Evolutionary conservation across 1,140 invertebrate species (phyloP).

Genomic region (Bursaphelenchus mucronatus): DNA sequence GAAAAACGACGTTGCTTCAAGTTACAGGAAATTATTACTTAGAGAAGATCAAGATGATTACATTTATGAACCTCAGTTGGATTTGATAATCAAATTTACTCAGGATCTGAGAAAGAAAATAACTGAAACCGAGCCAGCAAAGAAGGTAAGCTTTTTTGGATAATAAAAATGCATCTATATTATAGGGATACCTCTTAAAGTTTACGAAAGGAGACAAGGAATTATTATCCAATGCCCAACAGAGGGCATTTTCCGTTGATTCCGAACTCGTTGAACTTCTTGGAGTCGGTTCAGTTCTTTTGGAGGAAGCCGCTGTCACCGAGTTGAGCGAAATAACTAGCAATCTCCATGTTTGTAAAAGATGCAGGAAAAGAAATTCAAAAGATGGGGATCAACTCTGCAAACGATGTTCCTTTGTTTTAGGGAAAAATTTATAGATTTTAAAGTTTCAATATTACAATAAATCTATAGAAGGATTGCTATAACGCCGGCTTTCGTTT

Average conservation of each 20-base stretch:
- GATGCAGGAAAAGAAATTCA: constrained; percentile 38
- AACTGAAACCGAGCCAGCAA: constrained; percentile 25
- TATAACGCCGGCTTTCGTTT: constrained; percentile 1
- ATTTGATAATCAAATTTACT: constrained; percentile 9
- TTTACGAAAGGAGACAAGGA: constrained; percentile 2
- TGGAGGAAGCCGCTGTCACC: background rate
- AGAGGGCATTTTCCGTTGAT: background rate
- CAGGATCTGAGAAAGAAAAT: constrained; percentile 2
- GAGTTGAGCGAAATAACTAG: constrained; percentile 1
- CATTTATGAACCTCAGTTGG: constrained; percentile 18
- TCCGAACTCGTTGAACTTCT: constrained; percentile 43
- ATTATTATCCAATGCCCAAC: constrained; percentile 14
- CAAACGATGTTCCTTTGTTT: constrained; percentile 15
- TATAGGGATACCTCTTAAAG: constrained; percentile 14
- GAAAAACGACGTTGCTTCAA: constrained; percentile 14
- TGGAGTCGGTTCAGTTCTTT: constrained; percentile 40
- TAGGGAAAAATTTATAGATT: background rate
- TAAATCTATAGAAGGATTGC: background rate
- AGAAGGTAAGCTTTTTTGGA: constrained; percentile 24
- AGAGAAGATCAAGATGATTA: background rate
- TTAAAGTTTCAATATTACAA: constrained; percentile 1
- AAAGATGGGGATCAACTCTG: constrained; percentile 22
- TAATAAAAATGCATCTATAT: background rate
- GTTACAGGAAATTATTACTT: background rate
- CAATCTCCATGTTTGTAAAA: constrained; percentile 5